phyloP scores from a whole-genome alignment of 1,140 invertebrate species.

The Trialeurodes vaporariorum region DNA sequence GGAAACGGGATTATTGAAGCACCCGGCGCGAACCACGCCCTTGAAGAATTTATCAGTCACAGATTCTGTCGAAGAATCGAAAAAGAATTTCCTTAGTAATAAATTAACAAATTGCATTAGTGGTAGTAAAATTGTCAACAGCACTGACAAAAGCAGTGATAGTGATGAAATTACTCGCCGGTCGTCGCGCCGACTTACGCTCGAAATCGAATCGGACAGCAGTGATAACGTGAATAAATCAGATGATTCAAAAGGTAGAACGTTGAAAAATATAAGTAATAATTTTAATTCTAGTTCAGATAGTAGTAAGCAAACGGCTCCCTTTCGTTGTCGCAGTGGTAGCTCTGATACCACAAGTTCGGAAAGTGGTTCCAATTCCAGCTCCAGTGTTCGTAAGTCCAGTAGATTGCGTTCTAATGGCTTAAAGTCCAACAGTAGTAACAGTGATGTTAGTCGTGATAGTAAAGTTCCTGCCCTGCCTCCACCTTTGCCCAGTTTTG shows the following conservation, averaged over 20 bases:
- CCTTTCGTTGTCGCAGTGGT: conserved; percentile 32
- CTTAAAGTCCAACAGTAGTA: conserved; percentile 7
- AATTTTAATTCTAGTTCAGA: conserved; percentile 18
- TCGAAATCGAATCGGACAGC: too few species aligned
- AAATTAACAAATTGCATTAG: too few species aligned
- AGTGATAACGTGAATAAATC: neutral
- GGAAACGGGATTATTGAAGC: neutral
- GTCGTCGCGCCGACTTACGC: too few species aligned
- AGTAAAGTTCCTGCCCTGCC: neutral
- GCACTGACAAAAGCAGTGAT: too few species aligned
- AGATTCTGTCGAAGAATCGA: too few species aligned
- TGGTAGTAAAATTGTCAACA: too few species aligned
- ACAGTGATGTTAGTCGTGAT: neutral
- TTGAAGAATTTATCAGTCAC: too few species aligned
- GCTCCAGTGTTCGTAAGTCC: conserved; percentile 36
- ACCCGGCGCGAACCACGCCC: too few species aligned
- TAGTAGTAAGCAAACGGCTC: too few species aligned
- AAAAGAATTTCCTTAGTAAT: too few species aligned
- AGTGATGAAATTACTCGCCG: too few species aligned
- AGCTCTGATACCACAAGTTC: conserved; percentile 36
- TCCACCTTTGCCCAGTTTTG: neutral
- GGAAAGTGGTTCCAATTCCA: conserved; percentile 36
- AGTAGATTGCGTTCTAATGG: conserved; percentile 31
- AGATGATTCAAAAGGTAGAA: neutral
- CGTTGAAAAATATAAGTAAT: neutral